Conservation (phyloP, 1,140 invertebrate genomes). For the Andricus grossulariae region DNA sequence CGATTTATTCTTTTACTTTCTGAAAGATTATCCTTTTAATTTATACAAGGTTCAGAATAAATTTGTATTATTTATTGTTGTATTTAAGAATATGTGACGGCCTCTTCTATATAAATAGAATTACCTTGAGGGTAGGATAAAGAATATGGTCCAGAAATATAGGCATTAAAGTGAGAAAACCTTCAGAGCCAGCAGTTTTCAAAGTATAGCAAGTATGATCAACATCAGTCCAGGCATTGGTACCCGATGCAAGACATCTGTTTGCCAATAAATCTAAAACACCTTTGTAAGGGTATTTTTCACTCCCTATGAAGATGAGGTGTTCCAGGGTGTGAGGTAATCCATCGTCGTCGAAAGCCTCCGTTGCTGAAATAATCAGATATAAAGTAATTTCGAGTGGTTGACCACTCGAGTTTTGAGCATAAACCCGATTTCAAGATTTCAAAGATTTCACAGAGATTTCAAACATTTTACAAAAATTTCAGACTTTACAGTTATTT, state of each 20-base stretch:
- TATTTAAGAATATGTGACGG: neutral
- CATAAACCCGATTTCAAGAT: too few relatives aligned
- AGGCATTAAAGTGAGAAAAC: slow-evolving; percentile 91
- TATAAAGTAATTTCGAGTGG: too few relatives aligned
- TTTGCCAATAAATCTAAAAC: slow-evolving; percentile 92
- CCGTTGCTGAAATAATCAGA: slow-evolving; percentile 81
- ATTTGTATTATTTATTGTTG: neutral
- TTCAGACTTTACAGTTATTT: too few relatives aligned
- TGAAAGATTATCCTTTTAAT: too few relatives aligned
- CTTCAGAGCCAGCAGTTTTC: slow-evolving; percentile 89
- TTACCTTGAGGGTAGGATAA: slow-evolving; percentile 87
- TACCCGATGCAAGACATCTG: slow-evolving; percentile 91
- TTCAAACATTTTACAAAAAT: too few relatives aligned
- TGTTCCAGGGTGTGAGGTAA: slow-evolving; percentile 95
- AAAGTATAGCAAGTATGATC: slow-evolving; percentile 95
- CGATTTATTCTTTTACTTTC: slow-evolving; percentile 5
- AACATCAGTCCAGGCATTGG: slow-evolving; percentile 90
- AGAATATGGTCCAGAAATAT: slow-evolving; percentile 95
- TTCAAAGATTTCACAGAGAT: too few relatives aligned
- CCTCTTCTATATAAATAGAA: neutral
- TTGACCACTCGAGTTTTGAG: too few relatives aligned
- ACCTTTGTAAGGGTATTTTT: slow-evolving; percentile 93
- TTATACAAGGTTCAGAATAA: too few relatives aligned
- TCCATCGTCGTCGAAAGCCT: slow-evolving; percentile 94
- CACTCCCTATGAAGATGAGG: slow-evolving; percentile 92